These are phyloP conservation scores for Tachypleus tridentatus DNA, from an alignment of 1,140 invertebrate species.

Conservation along the genomic window DNA sequence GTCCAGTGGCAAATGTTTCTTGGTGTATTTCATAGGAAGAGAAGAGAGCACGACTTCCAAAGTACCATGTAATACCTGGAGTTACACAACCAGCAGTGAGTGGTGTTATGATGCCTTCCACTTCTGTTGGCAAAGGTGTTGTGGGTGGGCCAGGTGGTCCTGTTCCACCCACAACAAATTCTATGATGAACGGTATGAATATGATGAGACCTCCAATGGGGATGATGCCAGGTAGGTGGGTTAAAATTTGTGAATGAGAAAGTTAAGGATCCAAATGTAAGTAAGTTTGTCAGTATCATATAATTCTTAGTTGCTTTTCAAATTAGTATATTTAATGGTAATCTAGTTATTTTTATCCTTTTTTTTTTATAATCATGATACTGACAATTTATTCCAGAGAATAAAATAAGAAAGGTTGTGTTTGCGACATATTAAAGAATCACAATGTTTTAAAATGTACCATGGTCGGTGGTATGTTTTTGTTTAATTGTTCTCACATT, in stretches of 20 bases:
- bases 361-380: no score
- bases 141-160: background rate
- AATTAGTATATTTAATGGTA: no score
- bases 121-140: conserved; percentile 6
- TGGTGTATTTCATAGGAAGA: conserved; percentile 52
- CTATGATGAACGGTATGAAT: conserved; percentile 23
- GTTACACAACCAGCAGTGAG: conserved; percentile 1
- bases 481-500: no score
- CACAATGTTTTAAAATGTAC: no score
- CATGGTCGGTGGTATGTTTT: no score
- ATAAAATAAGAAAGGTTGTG: no score
- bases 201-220: conserved; percentile 24
- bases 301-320: no score
- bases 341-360: no score
- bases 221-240: conserved; percentile 19
- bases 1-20: background rate
- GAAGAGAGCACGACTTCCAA: conserved; percentile 56
- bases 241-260: background rate
- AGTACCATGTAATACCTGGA: conserved; percentile 44
- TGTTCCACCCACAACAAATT: conserved; percentile 6
- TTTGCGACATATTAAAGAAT: no score
- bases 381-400: no score
- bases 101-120: conserved; percentile 10
- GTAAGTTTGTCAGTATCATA: conserved; percentile 4
- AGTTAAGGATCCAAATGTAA: background rate